Base-by-base conservation (phyloP, 2,113 vertebrate genomes). In the Archilochus colubris region DNA sequence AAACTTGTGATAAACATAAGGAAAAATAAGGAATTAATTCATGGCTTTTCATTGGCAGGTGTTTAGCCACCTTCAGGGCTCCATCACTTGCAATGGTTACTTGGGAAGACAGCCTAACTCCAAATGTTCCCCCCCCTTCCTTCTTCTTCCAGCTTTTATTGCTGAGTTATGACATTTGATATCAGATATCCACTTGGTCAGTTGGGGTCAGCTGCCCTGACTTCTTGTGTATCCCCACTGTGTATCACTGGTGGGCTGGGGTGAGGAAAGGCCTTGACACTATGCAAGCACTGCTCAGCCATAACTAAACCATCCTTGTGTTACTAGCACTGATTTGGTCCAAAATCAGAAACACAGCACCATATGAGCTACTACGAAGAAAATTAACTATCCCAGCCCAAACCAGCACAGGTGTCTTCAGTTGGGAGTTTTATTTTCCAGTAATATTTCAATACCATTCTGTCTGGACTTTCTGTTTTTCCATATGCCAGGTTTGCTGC, bases 21-120 rank as follows among this genome's bases (percentile, higher is more conserved):
- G 21, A 62, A 50, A 57, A 90, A 12, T 15, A 23, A 58, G 21
- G 51, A 58, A 64, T 38, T 72, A 10, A 24, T 68, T 33, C 6
- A 12, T 17, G 22, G 7, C 6, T 43, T 73, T 59, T 21, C 21
- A 2, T 58, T 1, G 2, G 13, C 51, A 54, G 22, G 11, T 54
- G 48, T 15, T 46, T 2, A 66, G 30, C 30, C 31, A 18, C 51
- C 14, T 36, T 44, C 68, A 58, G 21, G 4, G 30, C 20, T 81
- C 15, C 21, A 8, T 44, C 24, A 25, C 31, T 27, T 9, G 2
- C 5, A 43, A 1, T 9, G 7, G 14, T 58, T 58, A 54, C 59
- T 43, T 36, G 44, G 21, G 16, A 51, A 36, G 25, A 64, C 7
- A 1, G 8, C 1, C 0, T 54, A 11, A 82, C 16, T 68, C 38